phyloP scores from a whole-genome alignment of 2,113 vertebrate species.

The Capricornis sumatraensis region DNA sequence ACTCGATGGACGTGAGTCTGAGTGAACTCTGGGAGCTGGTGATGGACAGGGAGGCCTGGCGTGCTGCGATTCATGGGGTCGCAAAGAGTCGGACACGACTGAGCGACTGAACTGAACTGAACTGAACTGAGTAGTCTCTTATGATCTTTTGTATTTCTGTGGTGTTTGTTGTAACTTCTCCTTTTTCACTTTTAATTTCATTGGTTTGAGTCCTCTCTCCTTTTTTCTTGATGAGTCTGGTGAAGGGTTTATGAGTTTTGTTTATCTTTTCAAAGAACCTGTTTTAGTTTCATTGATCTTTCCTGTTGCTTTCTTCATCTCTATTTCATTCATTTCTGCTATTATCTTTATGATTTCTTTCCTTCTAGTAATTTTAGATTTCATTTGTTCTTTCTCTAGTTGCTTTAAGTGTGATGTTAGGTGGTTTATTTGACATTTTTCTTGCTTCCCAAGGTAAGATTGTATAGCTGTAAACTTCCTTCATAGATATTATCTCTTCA shows the following conservation, averaged over 20 bases:
- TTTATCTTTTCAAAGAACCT: neutral
- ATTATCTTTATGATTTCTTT: neutral
- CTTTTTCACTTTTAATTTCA: neutral
- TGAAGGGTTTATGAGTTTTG: neutral
- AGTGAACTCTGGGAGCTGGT: too few relatives aligned
- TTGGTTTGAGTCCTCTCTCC: neutral
- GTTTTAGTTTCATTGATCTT: neutral
- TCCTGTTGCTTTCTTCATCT: neutral
- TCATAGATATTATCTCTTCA: neutral
- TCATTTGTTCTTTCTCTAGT: neutral
- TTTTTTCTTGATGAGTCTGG: neutral
- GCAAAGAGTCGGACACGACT: rapidly evolving
- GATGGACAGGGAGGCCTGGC: too few relatives aligned
- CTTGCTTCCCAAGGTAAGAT: neutral
- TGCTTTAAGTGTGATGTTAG: neutral
- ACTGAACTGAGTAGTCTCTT: neutral
- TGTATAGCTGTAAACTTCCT: neutral
- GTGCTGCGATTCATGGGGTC: too few relatives aligned
- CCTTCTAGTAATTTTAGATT: neutral
- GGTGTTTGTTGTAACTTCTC: neutral
- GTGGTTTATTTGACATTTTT: neutral
- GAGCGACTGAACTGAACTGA: too few relatives aligned
- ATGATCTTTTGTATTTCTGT: neutral
- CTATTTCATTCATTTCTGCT: neutral
- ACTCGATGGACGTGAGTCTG: rapidly evolving